These are phyloP conservation scores for Pocillopora damicornis DNA, from an alignment of 64 coral and sea anemone species.

Conservation along the genomic window DNA sequence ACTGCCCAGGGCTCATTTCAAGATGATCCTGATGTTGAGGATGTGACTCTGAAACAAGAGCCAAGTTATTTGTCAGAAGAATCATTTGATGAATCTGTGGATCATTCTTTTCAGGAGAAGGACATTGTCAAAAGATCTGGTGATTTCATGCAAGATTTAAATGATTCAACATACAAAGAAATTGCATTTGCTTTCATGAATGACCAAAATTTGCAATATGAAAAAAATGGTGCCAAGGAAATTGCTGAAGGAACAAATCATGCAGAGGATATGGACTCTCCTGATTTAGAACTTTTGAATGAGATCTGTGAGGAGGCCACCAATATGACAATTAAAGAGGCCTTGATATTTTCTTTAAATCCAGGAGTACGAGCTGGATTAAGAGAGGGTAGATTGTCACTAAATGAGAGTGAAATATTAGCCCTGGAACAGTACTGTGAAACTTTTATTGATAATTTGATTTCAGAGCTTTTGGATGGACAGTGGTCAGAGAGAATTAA, in stretches of 20 bases:
- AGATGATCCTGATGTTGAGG: slow-evolving; percentile 5
- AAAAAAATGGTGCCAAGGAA: neutral
- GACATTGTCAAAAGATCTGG: neutral
- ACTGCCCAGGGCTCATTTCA: slow-evolving; percentile 19
- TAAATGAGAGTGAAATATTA: slow-evolving; percentile 68
- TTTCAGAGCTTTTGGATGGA: slow-evolving; percentile 28
- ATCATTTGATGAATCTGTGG: neutral
- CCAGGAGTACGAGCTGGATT: slow-evolving; percentile 67
- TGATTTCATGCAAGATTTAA: neutral
- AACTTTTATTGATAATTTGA: slow-evolving; percentile 56
- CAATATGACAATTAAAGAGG: slow-evolving; percentile 93
- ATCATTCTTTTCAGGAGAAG: neutral
- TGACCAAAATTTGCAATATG: neutral
- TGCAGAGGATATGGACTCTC: neutral
- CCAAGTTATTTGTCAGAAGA: neutral
- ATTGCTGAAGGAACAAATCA: neutral
- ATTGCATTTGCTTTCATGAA: neutral
- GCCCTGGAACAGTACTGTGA: slow-evolving; percentile 78
- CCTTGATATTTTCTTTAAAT: slow-evolving; percentile 66
- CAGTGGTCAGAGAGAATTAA: slow-evolving; percentile 34
- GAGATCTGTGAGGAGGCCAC: slow-evolving; percentile 91
- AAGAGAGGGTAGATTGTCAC: slow-evolving; percentile 44
- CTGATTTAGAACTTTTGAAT: slow-evolving; percentile 61
- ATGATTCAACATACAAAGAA: neutral
- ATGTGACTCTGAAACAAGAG: slow-evolving; percentile 4